A percentile compares a stretch with the other conserved stretches of the same genome.
These are phyloP conservation scores for Heteronetta atricapilla DNA, from an alignment of 2,113 vertebrate genomes.

Conservation along the genomic window DNA sequence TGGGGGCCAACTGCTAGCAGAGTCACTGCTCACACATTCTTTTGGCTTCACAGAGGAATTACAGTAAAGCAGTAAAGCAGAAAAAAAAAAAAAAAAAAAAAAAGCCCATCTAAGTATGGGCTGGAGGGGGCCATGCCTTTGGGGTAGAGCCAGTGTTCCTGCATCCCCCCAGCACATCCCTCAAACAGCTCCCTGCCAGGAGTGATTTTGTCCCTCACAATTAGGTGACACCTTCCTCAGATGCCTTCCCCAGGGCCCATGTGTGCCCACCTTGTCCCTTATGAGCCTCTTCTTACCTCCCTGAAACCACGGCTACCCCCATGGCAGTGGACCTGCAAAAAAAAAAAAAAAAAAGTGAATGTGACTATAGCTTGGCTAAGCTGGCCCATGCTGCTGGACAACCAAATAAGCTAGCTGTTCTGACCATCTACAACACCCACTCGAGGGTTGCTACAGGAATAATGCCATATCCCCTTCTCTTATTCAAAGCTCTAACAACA, in stretches of 20 bases:
- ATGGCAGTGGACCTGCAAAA: not conserved
- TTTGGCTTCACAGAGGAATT: not conserved
- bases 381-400: not conserved
- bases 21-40: not conserved
- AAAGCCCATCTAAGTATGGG: not conserved
- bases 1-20: not conserved
- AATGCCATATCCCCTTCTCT: not conserved
- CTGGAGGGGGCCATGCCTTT: rapidly evolving
- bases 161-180: not conserved
- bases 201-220: not conserved
- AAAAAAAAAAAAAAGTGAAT: not conserved
- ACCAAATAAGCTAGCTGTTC: not conserved
- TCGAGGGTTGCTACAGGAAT: slow-evolving; percentile 12
- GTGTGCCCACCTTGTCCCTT: rapidly evolving
- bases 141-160: not conserved
- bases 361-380: not conserved
- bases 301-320: not conserved
- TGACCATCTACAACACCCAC: not conserved
- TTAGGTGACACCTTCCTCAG: not conserved
- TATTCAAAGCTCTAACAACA: not conserved
- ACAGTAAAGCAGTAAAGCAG: not conserved
- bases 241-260: not conserved
- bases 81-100: not conserved
- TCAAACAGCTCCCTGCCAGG: not conserved
- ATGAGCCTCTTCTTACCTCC: not conserved